Conservation (phyloP, 2,888 invertebrate genomes). For the Drosophila conformis region DNA sequence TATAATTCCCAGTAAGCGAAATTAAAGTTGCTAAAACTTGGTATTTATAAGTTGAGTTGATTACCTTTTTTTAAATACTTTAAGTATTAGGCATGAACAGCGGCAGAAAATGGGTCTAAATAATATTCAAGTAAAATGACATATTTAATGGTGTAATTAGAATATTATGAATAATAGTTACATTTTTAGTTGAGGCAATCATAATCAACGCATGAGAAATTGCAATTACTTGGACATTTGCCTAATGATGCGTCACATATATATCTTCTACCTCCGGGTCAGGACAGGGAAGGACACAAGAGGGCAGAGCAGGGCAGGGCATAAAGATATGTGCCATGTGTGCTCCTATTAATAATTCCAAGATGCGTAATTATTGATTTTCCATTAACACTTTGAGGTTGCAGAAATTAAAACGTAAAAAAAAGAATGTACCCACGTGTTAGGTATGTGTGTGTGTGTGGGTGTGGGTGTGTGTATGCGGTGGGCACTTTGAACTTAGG, state of each 20-base stretch:
- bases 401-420: conserved; percentile 41
- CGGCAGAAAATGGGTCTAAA: not conserved
- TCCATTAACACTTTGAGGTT: conserved; percentile 73
- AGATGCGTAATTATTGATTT: conserved; percentile 83
- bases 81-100: too few relatives aligned
- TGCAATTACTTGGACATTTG: conserved; percentile 28
- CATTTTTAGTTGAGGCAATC: conserved; percentile 6
- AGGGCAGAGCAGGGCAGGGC: conserved; percentile 16
- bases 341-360: conserved; percentile 76
- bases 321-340: conserved; percentile 27
- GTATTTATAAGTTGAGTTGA: not conserved
- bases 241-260: conserved; percentile 21
- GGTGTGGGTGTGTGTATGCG: conserved; percentile 41
- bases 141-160: not conserved
- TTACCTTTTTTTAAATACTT: not conserved
- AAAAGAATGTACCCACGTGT: conserved; percentile 42
- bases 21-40: not conserved
- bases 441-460: conserved; percentile 28
- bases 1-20: too few relatives aligned
- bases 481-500: conserved; percentile 74
- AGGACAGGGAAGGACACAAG: not conserved
- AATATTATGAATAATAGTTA: conserved; percentile 1
- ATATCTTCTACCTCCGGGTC: conserved; percentile 4
- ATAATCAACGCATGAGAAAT: conserved; percentile 10
- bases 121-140: not conserved